Evolutionary conservation across 2,113 vertebrate genomes (phyloP), one percentile per base, ranked within the genome.

Genomic region (Pomatorhinus ruficollis): DNA sequence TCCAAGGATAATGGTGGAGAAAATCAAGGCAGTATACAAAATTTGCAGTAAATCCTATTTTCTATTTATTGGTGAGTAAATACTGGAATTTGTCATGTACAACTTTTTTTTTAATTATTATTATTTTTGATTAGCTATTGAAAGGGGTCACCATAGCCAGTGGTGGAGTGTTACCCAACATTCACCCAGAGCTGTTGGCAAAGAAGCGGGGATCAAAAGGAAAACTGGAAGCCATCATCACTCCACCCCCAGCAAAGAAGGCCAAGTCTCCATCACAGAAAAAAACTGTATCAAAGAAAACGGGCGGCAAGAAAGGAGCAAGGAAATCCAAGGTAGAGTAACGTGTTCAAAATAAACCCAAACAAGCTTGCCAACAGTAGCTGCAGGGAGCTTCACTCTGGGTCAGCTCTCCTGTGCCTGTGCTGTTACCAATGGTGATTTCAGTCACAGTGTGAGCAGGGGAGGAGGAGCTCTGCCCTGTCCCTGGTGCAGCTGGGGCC

Each of bases 71-170:
- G 10, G 7, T n/a, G 22, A 80, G 39, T 56, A 86, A 71, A 60
- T 35, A 24, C 69, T 93, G 44, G 30, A 56, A 71, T 87, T 96
- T 57, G 77, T 79, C 19, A 24, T 60, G 21, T 94, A 17, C 25
- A 80, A 15, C 23, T 89, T 72, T 27, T 39, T 94, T 91, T 61
- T 95, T n/a, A n/a, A n/a, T n/a, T 83, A 20, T 54, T 39, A n/a
- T 66, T 86, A 7, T 91, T 79, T 65, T 75, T 63, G 2, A 85
- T 90, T 95, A 99, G 99, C 96, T 99, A 91, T 98, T 99, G 91
- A 99, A 99, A 98, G 99, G 99, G 17, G 99, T 99, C 94, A 99
- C 99, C 95, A 99, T 99, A 64, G 99, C 99, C 84, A 99, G 99
- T 18, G 99, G 99, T 6, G 99, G 99, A 59, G 99, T 99, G 84